Base-by-base conservation (phyloP, 2,113 vertebrate genomes). In the Mandrillus leucophaeus region DNA sequence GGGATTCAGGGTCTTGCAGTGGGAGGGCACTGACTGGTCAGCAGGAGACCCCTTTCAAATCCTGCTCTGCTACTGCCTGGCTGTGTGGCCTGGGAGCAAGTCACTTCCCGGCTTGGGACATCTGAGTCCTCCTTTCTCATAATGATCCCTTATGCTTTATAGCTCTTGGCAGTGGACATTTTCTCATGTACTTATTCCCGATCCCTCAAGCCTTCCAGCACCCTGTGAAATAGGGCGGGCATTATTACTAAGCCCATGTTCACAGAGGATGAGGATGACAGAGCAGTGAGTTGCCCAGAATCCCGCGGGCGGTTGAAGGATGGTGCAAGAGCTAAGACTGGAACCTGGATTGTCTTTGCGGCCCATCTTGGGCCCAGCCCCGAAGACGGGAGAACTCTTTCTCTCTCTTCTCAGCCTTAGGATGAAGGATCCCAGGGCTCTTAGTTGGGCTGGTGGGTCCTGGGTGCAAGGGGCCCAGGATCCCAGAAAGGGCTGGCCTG, bases 121-220 rank as follows among this genome's bases (percentile, higher is more conserved):
- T 50, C 76, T 0, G 22, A 23, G 61, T 61, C 87, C 22, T 68
- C 12, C 2, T 88, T 66, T 82, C 59, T 59, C 35, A 3, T 95
- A 79, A 93, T 82, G n/a, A 95, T 8, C 17, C 55, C 90, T 96
- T 78, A 2, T 12, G 40, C 64, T 95, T 96, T 92, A 68, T 27
- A 25, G 90, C 82, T 40, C 40, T 50, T 61, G 45, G 43, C 80
- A 2, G 38, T 6, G 8, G n/a, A 3, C 18, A 1, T 35, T 61
- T 95, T 95, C 90, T 93, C 90, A 66, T 7, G 6, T 10, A 32
- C 73, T 30, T 48, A 17, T 8, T n/a, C 38, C 73, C 2, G 0
- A 5, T 64, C 61, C 57, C 61, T 27, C 8, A 3, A 9, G 61
- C 48, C 59, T 45, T 32, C 35, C 35, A 52, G 76, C 32, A 11